These are phyloP conservation scores for Conus canariensis DNA, from an alignment of 2,888 invertebrate genomes.

Conservation along the genomic window DNA sequence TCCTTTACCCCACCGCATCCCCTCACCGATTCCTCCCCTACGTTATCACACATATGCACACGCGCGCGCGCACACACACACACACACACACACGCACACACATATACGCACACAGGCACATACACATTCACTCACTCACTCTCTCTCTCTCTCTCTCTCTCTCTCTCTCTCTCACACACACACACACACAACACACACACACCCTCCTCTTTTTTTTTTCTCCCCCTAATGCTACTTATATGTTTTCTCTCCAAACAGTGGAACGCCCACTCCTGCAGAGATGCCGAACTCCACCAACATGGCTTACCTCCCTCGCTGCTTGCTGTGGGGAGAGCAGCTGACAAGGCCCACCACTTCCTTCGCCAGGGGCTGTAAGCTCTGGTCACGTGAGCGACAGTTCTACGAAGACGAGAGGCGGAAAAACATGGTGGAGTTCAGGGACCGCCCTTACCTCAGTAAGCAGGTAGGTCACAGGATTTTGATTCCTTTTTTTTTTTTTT, in stretches of 20 bases:
- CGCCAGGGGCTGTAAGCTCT: conserved; percentile 63
- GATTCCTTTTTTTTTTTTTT: not conserved
- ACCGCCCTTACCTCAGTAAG: conserved; percentile 58
- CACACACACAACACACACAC: too few relatives aligned
- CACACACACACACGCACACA: not conserved
- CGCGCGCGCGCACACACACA: not conserved
- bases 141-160: too few relatives aligned
- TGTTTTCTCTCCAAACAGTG: not conserved
- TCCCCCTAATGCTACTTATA: too few relatives aligned
- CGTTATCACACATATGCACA: too few relatives aligned
- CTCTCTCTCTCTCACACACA: too few relatives aligned
- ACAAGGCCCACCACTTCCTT: conserved; percentile 63
- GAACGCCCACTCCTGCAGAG: too few relatives aligned
- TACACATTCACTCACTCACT: too few relatives aligned
- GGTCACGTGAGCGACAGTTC: conserved; percentile 64
- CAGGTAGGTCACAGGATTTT: conserved; percentile 33
- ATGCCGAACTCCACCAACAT: not conserved
- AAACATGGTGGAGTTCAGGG: conserved; percentile 57
- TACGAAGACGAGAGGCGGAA: conserved; percentile 59
- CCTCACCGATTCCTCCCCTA: too few relatives aligned
- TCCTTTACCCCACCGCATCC: too few relatives aligned
- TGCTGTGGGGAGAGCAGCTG: conserved; percentile 46
- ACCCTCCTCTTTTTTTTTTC: too few relatives aligned
- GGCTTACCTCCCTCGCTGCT: not conserved
- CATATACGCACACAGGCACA: not conserved